Evolutionary conservation across 2,888 invertebrate species (phyloP).

Genomic region (Drosophila buzzatii): DNA sequence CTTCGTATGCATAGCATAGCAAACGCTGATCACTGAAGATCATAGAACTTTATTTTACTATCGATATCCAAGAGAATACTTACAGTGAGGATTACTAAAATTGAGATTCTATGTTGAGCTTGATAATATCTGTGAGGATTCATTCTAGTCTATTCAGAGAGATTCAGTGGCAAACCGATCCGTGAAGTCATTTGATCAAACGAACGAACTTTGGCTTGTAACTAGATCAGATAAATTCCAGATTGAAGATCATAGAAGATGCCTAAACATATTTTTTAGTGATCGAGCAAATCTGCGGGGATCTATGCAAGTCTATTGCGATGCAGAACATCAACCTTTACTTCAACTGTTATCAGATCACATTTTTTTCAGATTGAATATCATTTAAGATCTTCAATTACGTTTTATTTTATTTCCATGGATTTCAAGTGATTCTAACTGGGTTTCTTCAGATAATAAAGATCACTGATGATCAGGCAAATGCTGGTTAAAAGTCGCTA

Average conservation of each 20-base stretch:
- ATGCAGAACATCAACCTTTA: neutral
- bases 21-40: neutral
- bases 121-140: neutral
- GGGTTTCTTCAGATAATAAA: neutral
- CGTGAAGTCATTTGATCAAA: neutral
- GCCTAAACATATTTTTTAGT: neutral
- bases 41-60: neutral
- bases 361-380: neutral
- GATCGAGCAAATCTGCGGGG: neutral
- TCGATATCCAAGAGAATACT: neutral
- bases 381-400: neutral
- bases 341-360: neutral
- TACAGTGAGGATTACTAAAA: neutral
- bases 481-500: neutral
- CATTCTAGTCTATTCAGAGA: neutral
- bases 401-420: neutral
- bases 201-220: neutral
- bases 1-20: constrained; percentile 4
- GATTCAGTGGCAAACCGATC: too few relatives aligned
- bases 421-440: neutral
- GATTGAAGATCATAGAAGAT: neutral
- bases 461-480: neutral
- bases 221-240: neutral
- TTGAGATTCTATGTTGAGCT: neutral
- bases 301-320: neutral